phyloP scores from a whole-genome alignment of 2,113 vertebrate species.

The Gallinago jamesoni region DNA sequence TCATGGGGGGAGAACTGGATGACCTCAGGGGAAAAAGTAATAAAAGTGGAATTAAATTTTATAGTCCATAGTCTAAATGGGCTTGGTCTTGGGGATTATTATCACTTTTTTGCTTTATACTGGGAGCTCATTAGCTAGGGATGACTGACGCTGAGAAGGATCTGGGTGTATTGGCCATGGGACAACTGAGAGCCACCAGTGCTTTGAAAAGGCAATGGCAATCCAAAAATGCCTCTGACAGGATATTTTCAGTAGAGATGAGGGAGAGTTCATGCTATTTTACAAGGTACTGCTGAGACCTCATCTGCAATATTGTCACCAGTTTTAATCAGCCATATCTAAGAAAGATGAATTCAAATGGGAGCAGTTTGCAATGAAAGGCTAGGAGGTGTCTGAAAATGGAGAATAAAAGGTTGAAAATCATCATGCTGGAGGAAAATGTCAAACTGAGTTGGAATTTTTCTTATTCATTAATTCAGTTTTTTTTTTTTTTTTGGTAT shows the following conservation, averaged over 20 bases:
- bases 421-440: neutral
- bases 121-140: conserved; percentile 13
- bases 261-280: neutral
- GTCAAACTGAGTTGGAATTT: neutral
- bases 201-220: neutral
- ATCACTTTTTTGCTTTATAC: neutral
- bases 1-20: rapidly evolving
- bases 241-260: neutral
- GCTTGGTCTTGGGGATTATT: neutral
- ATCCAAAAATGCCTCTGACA: neutral
- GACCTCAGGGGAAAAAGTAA: neutral
- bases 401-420: neutral
- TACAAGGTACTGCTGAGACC: neutral
- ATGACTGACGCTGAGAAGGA: neutral
- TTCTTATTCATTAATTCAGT: neutral
- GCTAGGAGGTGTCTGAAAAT: neutral
- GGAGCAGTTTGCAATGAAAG: neutral
- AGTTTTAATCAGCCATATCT: conserved; percentile 23
- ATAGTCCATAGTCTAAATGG: neutral
- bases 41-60: conserved; percentile 3
- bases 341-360: conserved; percentile 1
- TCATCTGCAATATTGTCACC: neutral
- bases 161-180: neutral
- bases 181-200: conserved; percentile 1
- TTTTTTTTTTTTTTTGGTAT: neutral